Evolutionary conservation across 2,113 vertebrate species (phyloP).

Genomic region (Lophius piscatorius): DNA sequence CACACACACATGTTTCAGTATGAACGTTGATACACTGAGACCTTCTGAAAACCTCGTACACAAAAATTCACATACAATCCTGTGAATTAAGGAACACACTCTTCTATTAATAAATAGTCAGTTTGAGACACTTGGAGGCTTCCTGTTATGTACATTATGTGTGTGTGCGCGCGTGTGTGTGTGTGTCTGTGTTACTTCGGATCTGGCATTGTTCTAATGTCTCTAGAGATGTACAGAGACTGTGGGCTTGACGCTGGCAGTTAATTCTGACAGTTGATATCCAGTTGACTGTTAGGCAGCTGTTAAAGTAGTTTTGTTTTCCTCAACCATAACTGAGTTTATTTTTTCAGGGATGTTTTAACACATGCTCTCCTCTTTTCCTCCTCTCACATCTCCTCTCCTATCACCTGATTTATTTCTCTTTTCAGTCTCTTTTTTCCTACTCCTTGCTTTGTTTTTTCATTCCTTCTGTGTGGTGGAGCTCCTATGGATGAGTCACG

Average conservation of each 20-base stretch:
- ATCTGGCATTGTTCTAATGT: constrained; percentile 48
- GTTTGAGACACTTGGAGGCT: constrained; percentile 43
- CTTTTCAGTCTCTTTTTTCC: not conserved
- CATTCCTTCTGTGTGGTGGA: not conserved
- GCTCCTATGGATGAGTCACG: constrained; percentile 7
- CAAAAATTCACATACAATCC: constrained; percentile 5
- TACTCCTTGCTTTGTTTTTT: not conserved
- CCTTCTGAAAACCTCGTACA: constrained; percentile 1
- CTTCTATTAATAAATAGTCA: constrained; percentile 50
- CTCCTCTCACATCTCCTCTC: not conserved
- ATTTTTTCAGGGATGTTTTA: constrained; percentile 27
- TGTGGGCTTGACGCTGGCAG: constrained; percentile 66
- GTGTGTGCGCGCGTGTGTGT: constrained; percentile 19
- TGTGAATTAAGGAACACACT: constrained; percentile 12
- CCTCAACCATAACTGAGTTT: constrained; percentile 42
- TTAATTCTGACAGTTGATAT: constrained; percentile 75
- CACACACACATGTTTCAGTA: not conserved
- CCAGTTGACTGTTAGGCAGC: constrained; percentile 64
- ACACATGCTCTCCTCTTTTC: constrained; percentile 16
- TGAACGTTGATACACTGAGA: not conserved
- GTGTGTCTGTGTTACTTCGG: constrained; percentile 42
- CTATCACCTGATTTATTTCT: constrained; percentile 6
- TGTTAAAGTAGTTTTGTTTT: constrained; percentile 63
- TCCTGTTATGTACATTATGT: constrained; percentile 15
- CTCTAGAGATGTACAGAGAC: constrained; percentile 67